Base-by-base conservation (phyloP, 30 jellyfish, hydroid and myxozoan species). In the Rhopilema esculentum region DNA sequence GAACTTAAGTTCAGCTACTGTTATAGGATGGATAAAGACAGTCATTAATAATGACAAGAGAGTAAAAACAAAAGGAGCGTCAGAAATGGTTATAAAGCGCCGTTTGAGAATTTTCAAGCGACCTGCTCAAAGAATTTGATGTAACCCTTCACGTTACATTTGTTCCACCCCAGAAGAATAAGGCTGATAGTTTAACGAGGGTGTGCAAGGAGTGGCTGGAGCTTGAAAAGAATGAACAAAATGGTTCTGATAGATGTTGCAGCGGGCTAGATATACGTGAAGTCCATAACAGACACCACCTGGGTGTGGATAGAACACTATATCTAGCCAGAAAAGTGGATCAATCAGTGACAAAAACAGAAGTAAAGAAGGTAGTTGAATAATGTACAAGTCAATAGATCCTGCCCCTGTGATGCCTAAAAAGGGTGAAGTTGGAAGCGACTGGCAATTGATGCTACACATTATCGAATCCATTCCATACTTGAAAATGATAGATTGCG, bases 121-220 rank as follows among this genome's bases (percentile, higher is more conserved):
- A 40, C 6, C 73, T 20, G 73, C 7, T 63, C 4, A 29, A 70
- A 0, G 82, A 70, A 57, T 70, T 25, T 29, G 50, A 27, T 4
- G 23, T 70, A 26, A 70, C 64, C 9, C 64, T 70, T 4, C 64
- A 48, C 48, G 75, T 29, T 8, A 32, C 75, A 51, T 48, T 31
- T 26, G 86, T 75, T 6, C 75, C 75, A 73, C 29, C 84, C 16
- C 69, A 73, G 8, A 31, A 73, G 72, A 73, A 73, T 73, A 75
- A 75, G 52, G 75, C 86, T 75, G 86, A 75, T 75, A 23, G 49
- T 75, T n/a, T 75, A 31, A 75, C 86, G 20, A 75, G 86, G 33
- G 86, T 75, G 52, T 18, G 75, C 75, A 32, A 75, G 75, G 75
- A 51, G 74, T 75, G 74, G 86, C 20, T 75, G 75, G 32, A 4